These are phyloP conservation scores for Drosophila micromelanica DNA, from an alignment of 1,140 invertebrate species.

Conservation along the genomic window DNA sequence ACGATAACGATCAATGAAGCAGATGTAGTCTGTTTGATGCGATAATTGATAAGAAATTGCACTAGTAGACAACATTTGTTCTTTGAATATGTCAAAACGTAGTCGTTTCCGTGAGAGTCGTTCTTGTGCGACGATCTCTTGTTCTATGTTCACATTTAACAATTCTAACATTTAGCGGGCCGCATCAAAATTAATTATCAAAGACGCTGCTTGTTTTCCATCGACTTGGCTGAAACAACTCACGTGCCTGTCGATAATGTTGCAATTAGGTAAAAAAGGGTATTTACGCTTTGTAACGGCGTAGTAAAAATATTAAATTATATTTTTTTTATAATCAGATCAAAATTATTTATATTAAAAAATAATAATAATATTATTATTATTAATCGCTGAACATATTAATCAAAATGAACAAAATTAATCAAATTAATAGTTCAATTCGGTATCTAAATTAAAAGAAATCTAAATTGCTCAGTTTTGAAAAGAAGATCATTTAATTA, in stretches of 20 bases:
- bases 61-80: neutral
- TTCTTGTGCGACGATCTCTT: conserved; percentile 13
- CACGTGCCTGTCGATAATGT: conserved; percentile 5
- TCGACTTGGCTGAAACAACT: neutral
- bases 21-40: conserved; percentile 18
- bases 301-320: too few relatives aligned
- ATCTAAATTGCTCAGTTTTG: too few relatives aligned
- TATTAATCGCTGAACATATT: too few relatives aligned
- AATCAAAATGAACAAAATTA: too few relatives aligned
- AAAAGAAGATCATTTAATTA: too few relatives aligned
- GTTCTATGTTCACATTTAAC: neutral
- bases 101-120: conserved; percentile 18
- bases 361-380: too few relatives aligned
- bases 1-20: conserved; percentile 26
- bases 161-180: conserved; percentile 9
- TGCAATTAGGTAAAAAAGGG: too few relatives aligned
- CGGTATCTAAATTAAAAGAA: too few relatives aligned
- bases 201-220: conserved; percentile 18
- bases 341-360: too few relatives aligned
- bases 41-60: conserved; percentile 33
- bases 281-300: too few relatives aligned
- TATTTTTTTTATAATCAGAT: too few relatives aligned
- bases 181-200: conserved; percentile 46
- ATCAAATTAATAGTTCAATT: too few relatives aligned
- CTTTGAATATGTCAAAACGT: neutral